Conservation (phyloP, 2,113 vertebrate genomes). For the Eulacestoma nigropectus region DNA sequence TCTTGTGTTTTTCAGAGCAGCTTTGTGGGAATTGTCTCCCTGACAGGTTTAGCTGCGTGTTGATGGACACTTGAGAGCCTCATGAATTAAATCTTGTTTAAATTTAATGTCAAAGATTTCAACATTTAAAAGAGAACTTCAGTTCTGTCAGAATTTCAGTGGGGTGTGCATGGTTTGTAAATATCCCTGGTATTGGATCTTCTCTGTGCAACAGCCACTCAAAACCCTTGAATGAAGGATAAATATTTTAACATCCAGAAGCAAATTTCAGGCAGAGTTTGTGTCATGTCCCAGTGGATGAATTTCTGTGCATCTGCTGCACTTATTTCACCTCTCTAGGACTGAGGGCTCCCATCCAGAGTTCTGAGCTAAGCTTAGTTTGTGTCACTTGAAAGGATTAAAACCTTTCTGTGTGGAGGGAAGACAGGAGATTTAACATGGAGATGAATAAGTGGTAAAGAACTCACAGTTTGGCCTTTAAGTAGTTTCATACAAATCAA, state of each 20-base stretch:
- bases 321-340: background rate
- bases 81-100: background rate
- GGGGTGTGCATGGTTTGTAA: background rate
- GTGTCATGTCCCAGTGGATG: no score
- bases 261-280: background rate
- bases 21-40: background rate
- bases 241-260: background rate
- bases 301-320: background rate
- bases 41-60: background rate
- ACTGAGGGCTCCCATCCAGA: background rate
- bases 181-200: background rate
- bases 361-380: background rate
- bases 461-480: background rate
- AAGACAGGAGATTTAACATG: background rate
- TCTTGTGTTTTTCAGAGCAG: background rate
- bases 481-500: background rate
- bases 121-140: background rate
- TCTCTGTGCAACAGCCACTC: background rate
- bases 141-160: accelerated
- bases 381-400: background rate
- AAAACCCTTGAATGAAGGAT: background rate
- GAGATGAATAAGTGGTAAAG: background rate
- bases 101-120: background rate
- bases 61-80: background rate
- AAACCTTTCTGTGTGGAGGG: background rate